Evolutionary conservation across 2,888 invertebrate genomes (phyloP).

Genomic region (Rhamnusium bicolor): DNA sequence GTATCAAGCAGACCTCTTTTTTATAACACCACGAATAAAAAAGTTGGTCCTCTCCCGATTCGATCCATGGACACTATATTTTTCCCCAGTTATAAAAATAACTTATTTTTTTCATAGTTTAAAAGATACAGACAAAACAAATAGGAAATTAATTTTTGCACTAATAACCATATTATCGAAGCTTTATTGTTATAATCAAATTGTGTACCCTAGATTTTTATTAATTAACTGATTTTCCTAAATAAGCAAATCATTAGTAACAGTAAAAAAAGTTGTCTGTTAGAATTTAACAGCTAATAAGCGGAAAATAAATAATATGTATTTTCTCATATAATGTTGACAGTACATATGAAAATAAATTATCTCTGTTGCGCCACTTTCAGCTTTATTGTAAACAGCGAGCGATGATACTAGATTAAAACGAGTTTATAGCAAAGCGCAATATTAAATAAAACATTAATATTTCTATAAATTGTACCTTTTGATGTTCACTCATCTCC

Average conservation of each 20-base stretch:
- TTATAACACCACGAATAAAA: too few relatives aligned
- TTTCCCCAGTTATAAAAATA: too few relatives aligned
- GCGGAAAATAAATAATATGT: not conserved
- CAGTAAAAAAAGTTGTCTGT: not conserved
- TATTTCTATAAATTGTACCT: not conserved
- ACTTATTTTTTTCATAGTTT: too few relatives aligned
- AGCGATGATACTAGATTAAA: conserved; percentile 5
- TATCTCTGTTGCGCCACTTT: conserved; percentile 1
- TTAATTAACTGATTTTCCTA: not conserved
- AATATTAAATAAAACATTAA: conserved; percentile 7
- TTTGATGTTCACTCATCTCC: not conserved
- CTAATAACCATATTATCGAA: too few relatives aligned
- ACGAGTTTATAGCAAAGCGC: not conserved
- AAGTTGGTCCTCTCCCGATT: too few relatives aligned
- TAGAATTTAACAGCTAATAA: not conserved
- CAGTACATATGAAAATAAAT: conserved; percentile 10
- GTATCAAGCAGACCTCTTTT: too few relatives aligned
- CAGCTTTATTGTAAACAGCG: conserved; percentile 3
- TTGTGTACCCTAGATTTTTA: too few relatives aligned
- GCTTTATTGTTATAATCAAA: too few relatives aligned
- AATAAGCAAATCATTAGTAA: not conserved
- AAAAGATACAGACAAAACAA: too few relatives aligned
- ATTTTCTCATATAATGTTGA: not conserved
- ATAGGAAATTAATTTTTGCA: too few relatives aligned
- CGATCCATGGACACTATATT: too few relatives aligned